These are phyloP conservation scores for Oxyteleia sp. DNA, from an alignment of 2,888 invertebrate species.

Conservation along the genomic window DNA sequence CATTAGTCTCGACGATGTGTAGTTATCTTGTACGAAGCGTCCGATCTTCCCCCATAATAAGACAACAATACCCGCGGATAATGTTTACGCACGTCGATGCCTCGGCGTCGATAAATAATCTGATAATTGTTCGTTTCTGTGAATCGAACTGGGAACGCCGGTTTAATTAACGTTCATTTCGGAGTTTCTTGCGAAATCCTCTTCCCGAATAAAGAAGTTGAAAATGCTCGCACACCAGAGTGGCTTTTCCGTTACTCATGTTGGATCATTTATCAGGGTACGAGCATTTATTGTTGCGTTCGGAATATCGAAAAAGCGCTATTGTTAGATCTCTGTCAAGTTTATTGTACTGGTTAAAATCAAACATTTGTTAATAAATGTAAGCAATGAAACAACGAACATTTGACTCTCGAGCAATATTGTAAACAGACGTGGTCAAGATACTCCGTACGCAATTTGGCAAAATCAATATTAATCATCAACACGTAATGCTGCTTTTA, in stretches of 20 bases:
- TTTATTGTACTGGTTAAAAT: slow-evolving; percentile 21
- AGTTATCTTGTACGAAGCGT: slow-evolving; percentile 54
- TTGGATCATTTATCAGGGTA: slow-evolving; percentile 41
- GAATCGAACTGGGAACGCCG: slow-evolving; percentile 54
- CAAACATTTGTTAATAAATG: slow-evolving; percentile 39
- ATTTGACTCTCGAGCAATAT: slow-evolving; percentile 45
- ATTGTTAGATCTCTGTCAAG: slow-evolving; percentile 25
- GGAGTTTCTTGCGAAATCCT: slow-evolving; percentile 30
- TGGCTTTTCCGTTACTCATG: slow-evolving; percentile 39
- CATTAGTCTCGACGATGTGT: slow-evolving; percentile 61
- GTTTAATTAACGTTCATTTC: too few relatives aligned
- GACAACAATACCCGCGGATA: slow-evolving; percentile 51
- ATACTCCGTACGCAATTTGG: slow-evolving; percentile 50
- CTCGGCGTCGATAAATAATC: slow-evolving; percentile 47
- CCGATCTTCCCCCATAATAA: slow-evolving; percentile 53
- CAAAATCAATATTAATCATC: slow-evolving; percentile 58
- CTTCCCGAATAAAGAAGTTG: slow-evolving; percentile 61
- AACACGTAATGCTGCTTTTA: slow-evolving; percentile 40
- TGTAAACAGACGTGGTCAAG: slow-evolving; percentile 31
- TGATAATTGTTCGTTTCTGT: slow-evolving; percentile 61
- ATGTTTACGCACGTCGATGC: slow-evolving; percentile 55
- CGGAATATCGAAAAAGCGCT: slow-evolving; percentile 10
- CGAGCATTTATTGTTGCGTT: too few relatives aligned
- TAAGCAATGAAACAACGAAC: slow-evolving; percentile 22
- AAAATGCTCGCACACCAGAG: slow-evolving; percentile 25